phyloP scores from a whole-genome alignment of 1,140 invertebrate genomes.

The Polyergus mexicanus region DNA sequence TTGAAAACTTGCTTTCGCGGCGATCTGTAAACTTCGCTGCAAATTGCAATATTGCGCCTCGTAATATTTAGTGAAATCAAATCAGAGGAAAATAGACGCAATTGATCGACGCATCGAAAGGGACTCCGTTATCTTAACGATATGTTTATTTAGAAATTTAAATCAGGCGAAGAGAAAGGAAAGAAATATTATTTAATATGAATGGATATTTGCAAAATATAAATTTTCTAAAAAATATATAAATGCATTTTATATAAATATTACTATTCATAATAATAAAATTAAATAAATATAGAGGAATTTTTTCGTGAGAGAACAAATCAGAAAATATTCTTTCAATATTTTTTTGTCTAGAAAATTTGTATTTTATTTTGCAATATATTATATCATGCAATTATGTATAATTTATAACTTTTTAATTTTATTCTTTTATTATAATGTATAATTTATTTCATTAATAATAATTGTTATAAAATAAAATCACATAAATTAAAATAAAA shows the following conservation, averaged over 20 bases:
- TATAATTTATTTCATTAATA: no score
- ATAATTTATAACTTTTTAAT: no score
- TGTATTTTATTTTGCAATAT: no score
- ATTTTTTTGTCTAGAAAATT: no score
- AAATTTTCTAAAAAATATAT: background rate
- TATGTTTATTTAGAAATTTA: background rate
- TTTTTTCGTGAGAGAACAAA: no score
- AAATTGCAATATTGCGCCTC: slow-evolving; percentile 7
- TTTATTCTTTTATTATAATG: no score
- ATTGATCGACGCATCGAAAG: background rate
- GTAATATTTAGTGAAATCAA: slow-evolving; percentile 20
- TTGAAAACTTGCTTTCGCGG: slow-evolving; percentile 44
- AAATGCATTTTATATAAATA: background rate
- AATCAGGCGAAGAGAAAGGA: background rate
- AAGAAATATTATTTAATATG: background rate
- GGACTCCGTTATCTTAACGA: background rate
- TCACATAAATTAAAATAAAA: no score
- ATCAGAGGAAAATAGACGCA: background rate
- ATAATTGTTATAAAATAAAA: no score
- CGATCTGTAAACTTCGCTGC: background rate
- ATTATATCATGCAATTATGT: no score
- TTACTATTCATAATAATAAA: no score
- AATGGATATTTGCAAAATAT: background rate
- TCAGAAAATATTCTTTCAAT: no score
- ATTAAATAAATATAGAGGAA: no score